Evolutionary conservation across 2,888 invertebrate species (phyloP), one percentile per base, ranked within the genome.

Genomic region (Drosophila neonasuta): DNA sequence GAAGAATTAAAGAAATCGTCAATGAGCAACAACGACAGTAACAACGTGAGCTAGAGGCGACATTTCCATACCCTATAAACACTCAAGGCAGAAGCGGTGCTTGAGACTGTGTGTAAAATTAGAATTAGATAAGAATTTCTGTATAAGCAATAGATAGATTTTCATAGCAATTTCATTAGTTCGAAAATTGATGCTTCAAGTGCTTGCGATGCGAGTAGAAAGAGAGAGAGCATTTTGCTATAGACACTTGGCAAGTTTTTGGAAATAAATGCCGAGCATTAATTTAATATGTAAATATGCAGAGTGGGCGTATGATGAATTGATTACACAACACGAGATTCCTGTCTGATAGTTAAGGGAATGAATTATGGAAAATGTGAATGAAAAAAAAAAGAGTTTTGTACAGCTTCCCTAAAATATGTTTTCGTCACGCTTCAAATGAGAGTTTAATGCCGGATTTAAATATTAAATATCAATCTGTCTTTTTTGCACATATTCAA

Each of bases 1-100:
- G 32, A 51, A 36, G 49, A 68, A 64, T 54, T 29, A 59, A 46
- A 32, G 36, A 63, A 68, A 64, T 51, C 46, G 59, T 32, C 58
- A 41, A 61, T 42, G 24, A 45, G 46, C 34, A 29, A 39, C 15
- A 54, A 2, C 13, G 24, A 74, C 11, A 45, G 46, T 29, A 29
- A 39, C 15, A 32, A 74, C 11, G 9, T 6, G 17, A 36, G 44
- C 20, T 42, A 29, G 24, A n/a, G 20, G 9, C 51, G 62, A 62
- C 59, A 6, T 52, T 9, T 17, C 0, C 10, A 70, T 60, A 66
- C 59, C 29, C 59, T 61, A 13, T 32, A 54, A 5, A 10, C 17
- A 15, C 32, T 4, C 15, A 3, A 20, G 44, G 15, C 8, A 10
- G 3, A 30, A 4, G n/a, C 6, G n/a, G 24, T 29, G 2, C 57